Base-by-base conservation (phyloP, 2,113 vertebrate species). In the Nothobranchius kuhntae region DNA sequence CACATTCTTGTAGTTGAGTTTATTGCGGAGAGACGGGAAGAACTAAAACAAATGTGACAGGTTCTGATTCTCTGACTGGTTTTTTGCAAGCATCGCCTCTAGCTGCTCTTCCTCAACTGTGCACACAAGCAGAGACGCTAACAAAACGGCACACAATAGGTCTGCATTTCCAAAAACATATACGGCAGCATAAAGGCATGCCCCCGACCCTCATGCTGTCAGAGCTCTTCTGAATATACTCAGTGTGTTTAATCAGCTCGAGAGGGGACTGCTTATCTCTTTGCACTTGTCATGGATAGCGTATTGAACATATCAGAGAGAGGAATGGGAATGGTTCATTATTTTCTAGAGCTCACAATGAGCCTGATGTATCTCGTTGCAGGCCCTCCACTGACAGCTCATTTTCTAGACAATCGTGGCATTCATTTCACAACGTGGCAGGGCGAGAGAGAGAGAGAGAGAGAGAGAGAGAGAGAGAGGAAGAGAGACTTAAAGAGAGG, bases 381-480 rank as follows among this genome's bases (percentile, higher is more conserved):
- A 78, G 85, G 88, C 73, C 87, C 79, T 92, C 80, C 75, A 76
- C 84, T 89, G 89, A 91, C 89, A 91, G 90, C 90, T 92, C 90
- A 92, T 92, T 92, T 92, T 92, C 87, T 48, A 88, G 81, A 92
- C 91, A 91, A 90, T 93, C 86, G 88, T 83, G 78, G 85, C 86
- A 84, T 91, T 92, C 88, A 89, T 85, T 85, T 86, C 81, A 83
- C 78, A 79, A 72, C 54, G 53, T 64, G 53, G 73, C 78, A 59
- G 77, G 74, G 75, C 60, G 24, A 30, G 15, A 77, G 69, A 70
- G 76, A 72, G 71, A 80, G 72, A 65, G 30, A 65, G 10, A 61
- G 73, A 40, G 38, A 40, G n/a, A n/a, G n/a, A n/a, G 69, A 70
- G 76, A 72, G 71, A 80, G 72, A 65, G 30, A 65, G 10, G 58